Evolutionary conservation across 2,113 vertebrate species (phyloP).

Genomic region (Lamprotornis superbus): DNA sequence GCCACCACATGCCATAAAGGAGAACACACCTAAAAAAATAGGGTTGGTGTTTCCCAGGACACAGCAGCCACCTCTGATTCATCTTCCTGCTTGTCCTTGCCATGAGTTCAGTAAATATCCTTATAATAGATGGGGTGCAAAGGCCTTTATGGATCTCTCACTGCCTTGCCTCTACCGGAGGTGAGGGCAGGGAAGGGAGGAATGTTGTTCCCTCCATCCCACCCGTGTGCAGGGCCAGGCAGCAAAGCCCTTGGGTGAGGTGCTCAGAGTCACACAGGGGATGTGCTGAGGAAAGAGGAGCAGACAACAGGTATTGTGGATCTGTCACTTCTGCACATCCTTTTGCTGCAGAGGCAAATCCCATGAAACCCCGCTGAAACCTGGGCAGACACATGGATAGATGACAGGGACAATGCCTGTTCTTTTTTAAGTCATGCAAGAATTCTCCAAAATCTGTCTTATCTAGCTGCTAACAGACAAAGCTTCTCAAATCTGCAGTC

Average conservation of each 20-base stretch:
- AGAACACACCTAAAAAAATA: background rate
- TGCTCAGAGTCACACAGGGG: background rate
- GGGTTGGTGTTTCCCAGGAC: background rate
- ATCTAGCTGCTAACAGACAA: background rate
- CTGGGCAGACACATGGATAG: accelerated
- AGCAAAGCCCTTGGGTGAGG: background rate
- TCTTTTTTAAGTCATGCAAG: background rate
- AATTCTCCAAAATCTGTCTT: constrained; percentile 10
- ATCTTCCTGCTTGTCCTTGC: background rate
- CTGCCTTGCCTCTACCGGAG: background rate
- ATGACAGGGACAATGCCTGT: background rate
- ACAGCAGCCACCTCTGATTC: background rate
- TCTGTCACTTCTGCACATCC: background rate
- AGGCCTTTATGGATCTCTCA: background rate
- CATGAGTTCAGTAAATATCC: background rate
- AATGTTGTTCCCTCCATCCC: background rate
- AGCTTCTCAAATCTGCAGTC: background rate
- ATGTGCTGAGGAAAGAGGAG: background rate
- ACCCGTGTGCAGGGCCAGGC: background rate
- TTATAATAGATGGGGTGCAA: background rate
- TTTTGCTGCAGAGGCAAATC: background rate
- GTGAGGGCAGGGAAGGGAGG: background rate
- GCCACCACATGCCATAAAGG: accelerated
- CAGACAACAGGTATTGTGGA: background rate
- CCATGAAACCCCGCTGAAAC: background rate